Percentiles rank a stretch among this genome's conserved stretches.
These are phyloP conservation scores for Nannobrachium achirus DNA, from an alignment of 2,113 vertebrate species.

Conservation along the genomic window DNA sequence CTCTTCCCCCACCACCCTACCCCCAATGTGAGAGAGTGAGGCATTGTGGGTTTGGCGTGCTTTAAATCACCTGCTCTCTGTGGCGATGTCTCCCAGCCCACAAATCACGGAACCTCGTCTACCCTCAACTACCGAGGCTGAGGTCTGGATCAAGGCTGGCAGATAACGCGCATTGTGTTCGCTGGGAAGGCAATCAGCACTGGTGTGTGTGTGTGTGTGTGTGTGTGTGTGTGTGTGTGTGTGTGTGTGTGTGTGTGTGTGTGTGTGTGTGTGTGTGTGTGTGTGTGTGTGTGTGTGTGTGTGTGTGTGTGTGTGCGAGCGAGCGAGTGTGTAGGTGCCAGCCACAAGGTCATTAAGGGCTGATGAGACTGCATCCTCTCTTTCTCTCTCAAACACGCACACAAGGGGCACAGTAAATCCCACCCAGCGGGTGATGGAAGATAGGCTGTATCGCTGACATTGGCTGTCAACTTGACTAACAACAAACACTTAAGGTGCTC, in stretches of 20 bases:
- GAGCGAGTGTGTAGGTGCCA: constrained; percentile 18
- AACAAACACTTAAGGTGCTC: not conserved
- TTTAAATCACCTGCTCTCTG: constrained; percentile 38
- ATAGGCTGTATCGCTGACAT: not conserved
- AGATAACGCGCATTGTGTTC: constrained; percentile 10
- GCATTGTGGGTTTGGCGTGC: constrained; percentile 48
- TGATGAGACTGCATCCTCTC: constrained; percentile 25
- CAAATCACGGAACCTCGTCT: constrained; percentile 52
- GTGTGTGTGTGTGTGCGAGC: not conserved
- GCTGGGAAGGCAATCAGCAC: not conserved
- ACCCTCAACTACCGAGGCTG: constrained; percentile 11
- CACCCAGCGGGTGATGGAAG: not conserved
- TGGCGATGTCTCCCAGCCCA: constrained; percentile 18
- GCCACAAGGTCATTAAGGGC: constrained; percentile 23
- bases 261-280: not conserved
- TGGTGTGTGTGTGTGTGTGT: not conserved
- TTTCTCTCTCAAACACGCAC: not conserved
- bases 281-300: constrained; percentile 2
- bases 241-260: not conserved
- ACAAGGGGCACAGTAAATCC: not conserved
- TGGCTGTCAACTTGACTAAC: not conserved
- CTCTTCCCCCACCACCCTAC: constrained; percentile 13
- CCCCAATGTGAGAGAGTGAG: constrained; percentile 31
- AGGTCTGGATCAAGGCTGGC: constrained; percentile 44
- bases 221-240: not conserved